Base-by-base conservation (phyloP, 2,797 vertebrate genomes). In the Hyperoplus immaculatus region DNA sequence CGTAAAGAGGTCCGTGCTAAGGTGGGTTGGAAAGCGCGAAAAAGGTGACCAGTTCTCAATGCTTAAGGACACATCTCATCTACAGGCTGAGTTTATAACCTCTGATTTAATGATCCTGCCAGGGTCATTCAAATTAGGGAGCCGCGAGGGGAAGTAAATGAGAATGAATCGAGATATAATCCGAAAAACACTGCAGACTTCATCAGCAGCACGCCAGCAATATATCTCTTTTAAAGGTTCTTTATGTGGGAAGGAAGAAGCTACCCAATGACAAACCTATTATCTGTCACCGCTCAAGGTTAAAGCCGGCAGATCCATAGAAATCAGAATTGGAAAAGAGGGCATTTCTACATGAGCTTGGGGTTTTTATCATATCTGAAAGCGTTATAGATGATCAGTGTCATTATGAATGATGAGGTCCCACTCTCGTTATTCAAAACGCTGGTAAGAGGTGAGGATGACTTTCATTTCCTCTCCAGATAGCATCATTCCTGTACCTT, bases 391-490 rank as follows among this genome's bases (percentile, higher is more conserved):
- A 95, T 95, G 93, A 95, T 95, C 94, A 94, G 89, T 93, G 95
- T 95, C 94, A 94, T 94, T 92, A 94, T 95, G 94, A 95, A 92
- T 92, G 92, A 96, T 96, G 95, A 93, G 88, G 85, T 82, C 71
- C 87, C 64, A 46, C 62, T 78, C 76, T 86, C 82, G 57, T 92
- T 93, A 93, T 95, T 94, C 92, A 94, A 92, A 95, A 91, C 46
- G 77, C 85, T 83, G 41, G 86, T 69, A 82, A 84, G 85, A 93
- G 89, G 88, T 89, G 88, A 88, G 68, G 80, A 85, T 83, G 90
- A 93, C 93, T 94, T 94, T 95, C 91, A 93, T 91, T 95, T 93
- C 76, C 72, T 87, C 87, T 85, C 47, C 50, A 89, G 89, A 90
- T 93, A 92, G 41, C 72, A 93, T 94, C 91, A 89, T 80, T 72